Evolutionary conservation across 2,797 vertebrate genomes (phyloP).

Genomic region (Hemitrygon akajei): DNA sequence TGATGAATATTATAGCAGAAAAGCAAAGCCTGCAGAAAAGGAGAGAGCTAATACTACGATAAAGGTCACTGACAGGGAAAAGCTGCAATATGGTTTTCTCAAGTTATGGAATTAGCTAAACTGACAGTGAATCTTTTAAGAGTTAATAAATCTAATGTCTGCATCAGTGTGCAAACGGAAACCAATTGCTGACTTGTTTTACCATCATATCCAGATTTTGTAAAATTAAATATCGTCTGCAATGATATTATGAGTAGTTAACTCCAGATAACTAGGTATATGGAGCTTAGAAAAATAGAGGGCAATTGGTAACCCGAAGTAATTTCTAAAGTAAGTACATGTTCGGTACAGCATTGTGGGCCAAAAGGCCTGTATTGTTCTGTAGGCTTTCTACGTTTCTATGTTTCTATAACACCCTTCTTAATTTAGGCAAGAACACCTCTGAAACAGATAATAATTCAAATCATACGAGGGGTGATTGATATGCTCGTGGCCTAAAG

Average conservation of each 20-base stretch:
- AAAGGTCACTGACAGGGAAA: neutral
- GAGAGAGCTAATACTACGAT: neutral
- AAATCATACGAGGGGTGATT: no score
- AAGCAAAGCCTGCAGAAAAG: neutral
- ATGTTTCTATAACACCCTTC: no score
- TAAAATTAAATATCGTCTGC: no score
- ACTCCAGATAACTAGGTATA: neutral
- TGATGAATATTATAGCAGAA: neutral
- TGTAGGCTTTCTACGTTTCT: no score
- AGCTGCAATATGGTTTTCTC: neutral
- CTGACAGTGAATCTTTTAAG: neutral
- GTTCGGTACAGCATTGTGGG: no score
- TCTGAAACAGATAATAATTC: neutral
- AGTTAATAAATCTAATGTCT: neutral
- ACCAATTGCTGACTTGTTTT: neutral
- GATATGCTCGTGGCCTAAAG: no score
- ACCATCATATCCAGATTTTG: neutral
- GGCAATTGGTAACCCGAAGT: no score
- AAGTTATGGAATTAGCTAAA: neutral
- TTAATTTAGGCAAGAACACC: neutral
- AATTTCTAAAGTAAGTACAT: no score
- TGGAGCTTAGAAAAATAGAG: no score
- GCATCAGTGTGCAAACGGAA: neutral
- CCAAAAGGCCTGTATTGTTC: no score
- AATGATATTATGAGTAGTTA: neutral